phyloP scores from a whole-genome alignment of 2,113 vertebrate genomes.

The Cryptomyrus ogoouensis region DNA sequence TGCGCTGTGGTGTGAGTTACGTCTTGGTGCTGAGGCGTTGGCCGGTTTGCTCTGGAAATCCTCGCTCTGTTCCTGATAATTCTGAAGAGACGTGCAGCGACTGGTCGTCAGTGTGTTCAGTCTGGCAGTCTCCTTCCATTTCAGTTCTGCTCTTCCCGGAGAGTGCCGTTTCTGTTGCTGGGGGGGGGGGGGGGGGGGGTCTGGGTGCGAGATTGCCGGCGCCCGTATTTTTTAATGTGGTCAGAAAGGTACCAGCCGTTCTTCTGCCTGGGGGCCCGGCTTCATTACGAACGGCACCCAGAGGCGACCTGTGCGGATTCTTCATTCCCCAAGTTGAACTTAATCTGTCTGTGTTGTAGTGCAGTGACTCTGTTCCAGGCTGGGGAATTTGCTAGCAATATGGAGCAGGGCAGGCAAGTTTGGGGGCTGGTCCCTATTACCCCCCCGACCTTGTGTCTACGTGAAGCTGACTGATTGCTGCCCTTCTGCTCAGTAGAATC shows the following conservation, averaged over 20 bases:
- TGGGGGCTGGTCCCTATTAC: slow-evolving; percentile 10
- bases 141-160: not conserved
- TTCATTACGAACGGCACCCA: not conserved
- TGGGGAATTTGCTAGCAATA: slow-evolving; percentile 24
- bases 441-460: not conserved
- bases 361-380: not conserved
- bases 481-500: not conserved
- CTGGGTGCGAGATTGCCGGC: not conserved
- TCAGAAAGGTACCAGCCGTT: not conserved
- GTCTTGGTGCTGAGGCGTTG: too few relatives aligned
- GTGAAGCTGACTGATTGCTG: not conserved
- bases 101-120: not conserved
- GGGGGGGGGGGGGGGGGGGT: not conserved
- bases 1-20: not conserved
- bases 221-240: not conserved
- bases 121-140: not conserved
- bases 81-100: not conserved
- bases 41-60: not conserved
- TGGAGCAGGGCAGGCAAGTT: slow-evolving; percentile 28
- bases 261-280: not conserved
- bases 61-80: not conserved
- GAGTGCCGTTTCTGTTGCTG: not conserved
- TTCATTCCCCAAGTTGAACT: not conserved
- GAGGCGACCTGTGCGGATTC: not conserved
- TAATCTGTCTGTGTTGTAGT: not conserved